Evolutionary conservation across 2,797 vertebrate genomes (phyloP), one percentile per base, ranked within the genome.

Genomic region (Diceros bicornis): DNA sequence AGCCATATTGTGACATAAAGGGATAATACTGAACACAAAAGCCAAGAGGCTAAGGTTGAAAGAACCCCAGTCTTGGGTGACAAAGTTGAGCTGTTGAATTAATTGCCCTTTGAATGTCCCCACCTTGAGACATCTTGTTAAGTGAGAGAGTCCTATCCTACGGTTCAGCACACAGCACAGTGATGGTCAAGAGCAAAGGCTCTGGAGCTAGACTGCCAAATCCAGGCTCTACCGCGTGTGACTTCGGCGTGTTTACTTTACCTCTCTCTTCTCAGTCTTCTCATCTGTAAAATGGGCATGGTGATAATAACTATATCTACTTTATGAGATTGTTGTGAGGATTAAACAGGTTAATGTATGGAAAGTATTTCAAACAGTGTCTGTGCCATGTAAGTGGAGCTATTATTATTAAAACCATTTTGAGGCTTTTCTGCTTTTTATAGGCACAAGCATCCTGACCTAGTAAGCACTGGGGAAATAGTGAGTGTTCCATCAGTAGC

Each of bases 391-490:
- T 47, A 23, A 16, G 34, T 21, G 32, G 9, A 27, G 21, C 29
- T 44, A 20, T 52, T 83, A 23, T 23, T 71, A 55, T 21, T 32
- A 41, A n/a, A 41, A 37, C 52, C 34, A 61, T 78, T 69, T 27
- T 23, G 71, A 69, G 71, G n/a, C 13, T 62, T 87, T 29, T 74
- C 66, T 81, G 83, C 27, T 17, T 34, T 72, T 62, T 34, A 29
- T 23, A 52, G 18, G 32, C 81, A 27, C 37, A 66, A 74, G 16
- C 29, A 18, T 29, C 57, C 25, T 6, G 9, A 37, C 25, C 7
- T 0, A 34, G 0, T 44, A 29, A 50, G 44, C 44, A 10, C 57
- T 61, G 29, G 55, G 3, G 6, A 0, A 23, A 21, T 4, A 23
- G 12, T 27, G 10, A 59, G 50, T 34, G 18, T 32, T 55, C 8